phyloP scores from a whole-genome alignment of 2,888 invertebrate species.

The Drosophila stalkeri region DNA sequence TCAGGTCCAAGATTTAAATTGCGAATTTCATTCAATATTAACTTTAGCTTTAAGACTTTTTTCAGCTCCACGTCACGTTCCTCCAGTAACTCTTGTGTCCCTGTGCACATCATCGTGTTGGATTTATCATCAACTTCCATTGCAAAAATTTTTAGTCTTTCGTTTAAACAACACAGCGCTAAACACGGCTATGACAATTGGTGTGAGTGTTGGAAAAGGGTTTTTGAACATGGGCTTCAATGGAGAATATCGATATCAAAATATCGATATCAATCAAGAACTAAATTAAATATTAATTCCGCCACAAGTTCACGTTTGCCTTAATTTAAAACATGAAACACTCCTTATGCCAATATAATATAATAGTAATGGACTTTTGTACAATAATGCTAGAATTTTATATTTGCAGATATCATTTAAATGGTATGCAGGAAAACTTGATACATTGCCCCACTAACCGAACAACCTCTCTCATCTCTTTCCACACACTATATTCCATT shows the following conservation, averaged over 20 bases:
- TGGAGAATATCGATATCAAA: not conserved
- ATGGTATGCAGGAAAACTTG: not conserved
- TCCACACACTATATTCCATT: not conserved
- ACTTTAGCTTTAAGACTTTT: conserved; percentile 73
- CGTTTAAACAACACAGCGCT: not conserved
- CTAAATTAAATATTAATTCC: not conserved
- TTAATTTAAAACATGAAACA: not conserved
- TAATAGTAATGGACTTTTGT: no score
- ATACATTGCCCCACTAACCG: not conserved
- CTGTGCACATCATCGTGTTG: conserved; percentile 66
- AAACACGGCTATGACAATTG: not conserved
- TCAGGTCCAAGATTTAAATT: conserved; percentile 43
- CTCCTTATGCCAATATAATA: not conserved
- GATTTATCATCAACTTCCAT: conserved; percentile 51
- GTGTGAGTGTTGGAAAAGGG: not conserved
- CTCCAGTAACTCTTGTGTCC: conserved; percentile 69
- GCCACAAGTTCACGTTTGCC: not conserved
- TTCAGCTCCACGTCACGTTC: conserved; percentile 66
- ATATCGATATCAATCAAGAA: not conserved
- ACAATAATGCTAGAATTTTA: not conserved
- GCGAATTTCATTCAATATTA: conserved; percentile 71
- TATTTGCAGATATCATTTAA: not conserved
- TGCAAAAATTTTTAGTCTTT: not conserved
- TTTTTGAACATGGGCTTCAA: not conserved
- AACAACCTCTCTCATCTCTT: not conserved